Conservation (phyloP, 2,888 invertebrate genomes). For the Caenorhabditis japonica region DNA sequence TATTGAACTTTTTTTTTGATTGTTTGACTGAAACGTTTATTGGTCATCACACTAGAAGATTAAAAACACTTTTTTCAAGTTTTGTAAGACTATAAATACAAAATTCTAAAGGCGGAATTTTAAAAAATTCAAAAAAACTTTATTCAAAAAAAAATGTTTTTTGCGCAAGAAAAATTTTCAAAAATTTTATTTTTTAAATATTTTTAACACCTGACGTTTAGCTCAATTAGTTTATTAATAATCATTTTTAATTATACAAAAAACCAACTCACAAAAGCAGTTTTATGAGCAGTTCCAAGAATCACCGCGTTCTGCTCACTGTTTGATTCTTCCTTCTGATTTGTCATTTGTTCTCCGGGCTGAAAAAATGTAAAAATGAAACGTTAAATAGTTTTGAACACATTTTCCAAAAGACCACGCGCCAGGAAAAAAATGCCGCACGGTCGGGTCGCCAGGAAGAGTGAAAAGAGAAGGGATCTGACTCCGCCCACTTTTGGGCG, state of each 20-base stretch:
- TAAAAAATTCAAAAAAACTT: too few species aligned
- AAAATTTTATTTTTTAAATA: too few species aligned
- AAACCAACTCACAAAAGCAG: constrained; percentile 37
- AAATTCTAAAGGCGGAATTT: too few species aligned
- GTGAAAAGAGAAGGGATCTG: constrained; percentile 17
- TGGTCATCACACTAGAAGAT: constrained; percentile 1
- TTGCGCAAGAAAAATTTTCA: neutral
- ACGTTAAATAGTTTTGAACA: neutral
- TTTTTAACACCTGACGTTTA: too few species aligned
- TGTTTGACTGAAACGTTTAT: constrained; percentile 27
- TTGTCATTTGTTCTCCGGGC: constrained; percentile 39
- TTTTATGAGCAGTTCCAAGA: constrained; percentile 35
- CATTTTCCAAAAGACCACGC: too few species aligned
- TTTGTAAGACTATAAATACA: too few species aligned
- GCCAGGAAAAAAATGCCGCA: constrained; percentile 18
- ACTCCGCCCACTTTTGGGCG: constrained; percentile 43
- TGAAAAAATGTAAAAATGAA: constrained; percentile 7
- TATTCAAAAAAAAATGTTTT: neutral
- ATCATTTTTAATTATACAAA: too few species aligned
- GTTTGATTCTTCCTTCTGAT: constrained; percentile 44
- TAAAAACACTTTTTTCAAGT: too few species aligned
- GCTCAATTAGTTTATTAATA: too few species aligned
- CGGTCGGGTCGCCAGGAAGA: constrained; percentile 42
- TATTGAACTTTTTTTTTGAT: constrained; percentile 18
- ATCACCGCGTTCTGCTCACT: constrained; percentile 42